Conservation (phyloP, 2,113 vertebrate species). For the Bucco capensis region DNA sequence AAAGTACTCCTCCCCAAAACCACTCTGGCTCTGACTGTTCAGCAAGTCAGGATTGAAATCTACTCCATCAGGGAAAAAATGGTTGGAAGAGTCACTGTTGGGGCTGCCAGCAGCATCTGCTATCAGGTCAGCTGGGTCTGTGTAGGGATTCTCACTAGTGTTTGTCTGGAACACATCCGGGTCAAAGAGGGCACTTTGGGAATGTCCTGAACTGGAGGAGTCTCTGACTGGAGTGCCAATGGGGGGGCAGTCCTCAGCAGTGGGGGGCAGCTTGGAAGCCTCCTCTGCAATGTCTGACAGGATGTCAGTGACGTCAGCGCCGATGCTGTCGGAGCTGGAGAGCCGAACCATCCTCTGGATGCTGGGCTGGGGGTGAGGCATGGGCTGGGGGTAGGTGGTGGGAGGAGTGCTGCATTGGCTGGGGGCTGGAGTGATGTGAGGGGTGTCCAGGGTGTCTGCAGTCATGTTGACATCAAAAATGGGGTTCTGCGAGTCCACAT, state of each 20-base stretch:
- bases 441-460: slow-evolving; percentile 91
- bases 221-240: slow-evolving; percentile 93
- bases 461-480: slow-evolving; percentile 96
- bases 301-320: slow-evolving; percentile 93
- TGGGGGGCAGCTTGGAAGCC: slow-evolving; percentile 82
- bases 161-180: slow-evolving; percentile 92
- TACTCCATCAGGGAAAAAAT: slow-evolving; percentile 90
- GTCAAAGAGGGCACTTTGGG: slow-evolving; percentile 92
- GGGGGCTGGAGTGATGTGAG: slow-evolving; percentile 94
- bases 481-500: slow-evolving; percentile 95
- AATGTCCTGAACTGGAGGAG: slow-evolving; percentile 95
- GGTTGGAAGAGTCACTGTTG: slow-evolving; percentile 90
- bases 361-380: slow-evolving; percentile 77
- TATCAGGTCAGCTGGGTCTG: slow-evolving; percentile 92
- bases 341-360: slow-evolving; percentile 89
- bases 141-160: slow-evolving; percentile 91
- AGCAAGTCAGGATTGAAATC: slow-evolving; percentile 95
- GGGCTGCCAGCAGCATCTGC: slow-evolving; percentile 91
- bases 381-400: slow-evolving; percentile 76
- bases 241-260: slow-evolving; percentile 86
- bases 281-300: slow-evolving; percentile 95
- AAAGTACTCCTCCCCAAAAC: slow-evolving; percentile 89
- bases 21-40: slow-evolving; percentile 83
- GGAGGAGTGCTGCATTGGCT: slow-evolving; percentile 97
- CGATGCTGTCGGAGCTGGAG: slow-evolving; percentile 95